Evolutionary conservation across 2,113 vertebrate genomes (phyloP), one percentile per base, ranked within the genome.

Genomic region (Riparia riparia): DNA sequence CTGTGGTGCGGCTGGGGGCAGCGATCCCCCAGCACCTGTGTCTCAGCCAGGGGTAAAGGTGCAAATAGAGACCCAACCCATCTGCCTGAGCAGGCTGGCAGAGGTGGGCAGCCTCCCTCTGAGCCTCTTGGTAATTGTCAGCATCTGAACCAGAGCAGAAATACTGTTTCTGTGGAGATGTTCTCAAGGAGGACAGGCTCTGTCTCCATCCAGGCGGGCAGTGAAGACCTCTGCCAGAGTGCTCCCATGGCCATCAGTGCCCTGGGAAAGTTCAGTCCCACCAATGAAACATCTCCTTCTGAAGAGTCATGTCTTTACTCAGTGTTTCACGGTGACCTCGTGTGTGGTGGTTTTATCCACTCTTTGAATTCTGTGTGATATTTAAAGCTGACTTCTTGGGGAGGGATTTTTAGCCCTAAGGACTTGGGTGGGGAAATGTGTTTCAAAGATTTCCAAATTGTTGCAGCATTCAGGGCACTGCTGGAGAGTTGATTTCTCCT

Each of bases 1-100:
- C 24, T 1, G 1, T 10, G 12, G 14, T 32, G 39, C 0, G 0
- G 14, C 14, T 20, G 32, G 24, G 49, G 16, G 28, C 21, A 0
- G 1, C 5, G 6, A 31, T 34, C 19, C 3, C 3, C 0, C 14
- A 29, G 60, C 49, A 19, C 7, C 10, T 37, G 37, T 22, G 16
- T 11, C 37, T n/a, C 39, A 60, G 44, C 29, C 32, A n/a, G 45
- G 19, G 41, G 15, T 34, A 51, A 50, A n/a, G 26, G 16, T 60
- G n/a, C 41, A 69, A 44, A 60, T 0, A 28, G 53, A 69, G 60
- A 65, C 32, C 26, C 57, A 60, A 11, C 15, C 2, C 10, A 9
- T 13, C 42, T 24, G 32, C 44, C 37, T 39, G 53, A 17, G 28
- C 10, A 34, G 68, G 56, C 9, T 79, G 71, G 32, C 20, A 20